Evolutionary conservation across 2,113 vertebrate species (phyloP).

Genomic region (Pipa parva): DNA sequence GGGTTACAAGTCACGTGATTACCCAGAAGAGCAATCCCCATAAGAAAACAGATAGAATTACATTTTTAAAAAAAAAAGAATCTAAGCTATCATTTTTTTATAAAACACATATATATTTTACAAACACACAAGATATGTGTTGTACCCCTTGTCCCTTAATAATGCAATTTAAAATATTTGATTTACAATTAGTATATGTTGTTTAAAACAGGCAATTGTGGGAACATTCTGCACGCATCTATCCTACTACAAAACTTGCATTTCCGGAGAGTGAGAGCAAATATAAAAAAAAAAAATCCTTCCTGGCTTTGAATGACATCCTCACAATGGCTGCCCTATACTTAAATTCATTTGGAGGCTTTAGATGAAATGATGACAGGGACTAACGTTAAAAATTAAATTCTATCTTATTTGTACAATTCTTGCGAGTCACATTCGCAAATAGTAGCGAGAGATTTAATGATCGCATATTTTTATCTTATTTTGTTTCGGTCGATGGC

Average conservation of each 20-base stretch:
- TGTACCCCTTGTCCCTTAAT: too few species aligned
- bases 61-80: neutral
- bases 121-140: too few species aligned
- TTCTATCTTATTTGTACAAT: constrained; percentile 96
- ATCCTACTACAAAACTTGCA: neutral
- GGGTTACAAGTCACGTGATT: neutral
- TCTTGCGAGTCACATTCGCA: constrained; percentile 95
- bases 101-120: neutral
- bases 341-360: constrained; percentile 53
- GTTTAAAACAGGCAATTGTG: neutral
- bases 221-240: neutral
- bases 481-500: constrained; percentile 94
- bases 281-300: constrained; percentile 35
- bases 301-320: constrained; percentile 37
- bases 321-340: constrained; percentile 41
- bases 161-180: too few species aligned
- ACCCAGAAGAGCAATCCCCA: neutral
- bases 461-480: constrained; percentile 98
- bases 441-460: constrained; percentile 99
- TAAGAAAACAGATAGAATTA: too few species aligned
- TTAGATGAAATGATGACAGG: constrained; percentile 97
- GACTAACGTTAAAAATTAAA: constrained; percentile 97
- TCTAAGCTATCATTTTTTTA: neutral
- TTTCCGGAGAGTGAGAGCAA: constrained; percentile 3
- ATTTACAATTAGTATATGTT: neutral